Base-by-base conservation (phyloP, 2,797 vertebrate genomes). In the Spinus olivaceus region DNA sequence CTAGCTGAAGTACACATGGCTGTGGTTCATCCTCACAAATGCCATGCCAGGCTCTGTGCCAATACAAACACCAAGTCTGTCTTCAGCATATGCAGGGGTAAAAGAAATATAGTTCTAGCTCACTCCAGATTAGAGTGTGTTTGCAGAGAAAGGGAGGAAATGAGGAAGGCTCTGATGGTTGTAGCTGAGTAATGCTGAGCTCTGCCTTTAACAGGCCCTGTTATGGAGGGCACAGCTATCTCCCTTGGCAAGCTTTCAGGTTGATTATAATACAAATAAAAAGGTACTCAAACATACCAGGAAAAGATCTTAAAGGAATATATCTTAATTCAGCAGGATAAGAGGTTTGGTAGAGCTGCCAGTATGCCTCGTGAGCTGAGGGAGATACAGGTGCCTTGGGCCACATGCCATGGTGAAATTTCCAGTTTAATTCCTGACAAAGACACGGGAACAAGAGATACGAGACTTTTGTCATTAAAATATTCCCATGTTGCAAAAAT, bases 11-110 rank as follows among this genome's bases (percentile, higher is more conserved):
- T 47, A 46, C 49, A 16, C 81, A 61, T 88, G 89, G 61, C 91
- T 91, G 73, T 76, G 91, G 93, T 88, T 90, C 93, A 54, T 94
- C 84, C 47, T 94, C 77, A 74, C 66, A 79, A 86, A 94, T 63
- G 59, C 80, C 90, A 28, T 24, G 32, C 71, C 57, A 87, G 91
- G 81, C 81, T 35, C 81, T 14, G 61, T 37, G 91, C 91, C 93
- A 94, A 63, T 10, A 35, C 47, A 94, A 95, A 94, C 72, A 94
- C 25, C 24, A 51, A 86, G 41, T 51, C 76, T 90, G 49, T 67
- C 85, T 92, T 94, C 80, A 49, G 33, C 59, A 63, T 41, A 46
- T 71, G 33, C 23, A 90, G 53, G 18, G 74, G 19, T 9, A 66
- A 80, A 81, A 81, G 79, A 72, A 66, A 82, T 33, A 32, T 2